phyloP scores from a whole-genome alignment of 2,888 invertebrate genomes.

The Temnothorax unifasciatus region DNA sequence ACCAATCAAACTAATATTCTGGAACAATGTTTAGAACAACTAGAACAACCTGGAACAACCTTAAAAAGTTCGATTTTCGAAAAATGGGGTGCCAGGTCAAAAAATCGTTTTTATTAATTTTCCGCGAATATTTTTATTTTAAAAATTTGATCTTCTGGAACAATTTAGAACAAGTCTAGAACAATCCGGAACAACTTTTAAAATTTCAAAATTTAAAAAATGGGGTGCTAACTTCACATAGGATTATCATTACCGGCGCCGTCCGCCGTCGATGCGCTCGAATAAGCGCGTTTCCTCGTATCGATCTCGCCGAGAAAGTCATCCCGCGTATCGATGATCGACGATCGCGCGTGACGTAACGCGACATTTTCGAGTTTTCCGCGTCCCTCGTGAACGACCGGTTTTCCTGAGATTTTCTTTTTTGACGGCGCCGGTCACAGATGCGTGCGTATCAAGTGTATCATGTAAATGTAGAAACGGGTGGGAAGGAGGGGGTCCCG shows the following conservation, averaged over 20 bases:
- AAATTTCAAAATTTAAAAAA: too few relatives aligned
- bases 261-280: neutral
- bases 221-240: too few relatives aligned
- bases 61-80: too few relatives aligned
- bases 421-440: neutral
- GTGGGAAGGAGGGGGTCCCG: neutral
- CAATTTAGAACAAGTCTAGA: too few relatives aligned
- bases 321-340: slow-evolving; percentile 25
- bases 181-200: too few relatives aligned
- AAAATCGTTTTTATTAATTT: too few relatives aligned
- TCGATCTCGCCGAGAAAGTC: slow-evolving; percentile 38
- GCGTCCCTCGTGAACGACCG: neutral
- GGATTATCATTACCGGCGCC: slow-evolving; percentile 7
- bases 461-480: slow-evolving; percentile 30
- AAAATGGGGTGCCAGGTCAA: too few relatives aligned
- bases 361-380: slow-evolving; percentile 48
- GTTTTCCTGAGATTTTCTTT: slow-evolving; percentile 26
- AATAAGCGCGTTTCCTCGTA: slow-evolving; percentile 35
- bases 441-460: slow-evolving; percentile 26
- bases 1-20: too few relatives aligned
- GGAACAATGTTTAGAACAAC: too few relatives aligned
- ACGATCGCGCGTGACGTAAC: slow-evolving; percentile 46
- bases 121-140: too few relatives aligned
- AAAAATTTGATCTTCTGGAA: too few relatives aligned
- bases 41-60: too few relatives aligned